Conservation (phyloP, 2,888 invertebrate species). For the Chelonus formosanus region DNA sequence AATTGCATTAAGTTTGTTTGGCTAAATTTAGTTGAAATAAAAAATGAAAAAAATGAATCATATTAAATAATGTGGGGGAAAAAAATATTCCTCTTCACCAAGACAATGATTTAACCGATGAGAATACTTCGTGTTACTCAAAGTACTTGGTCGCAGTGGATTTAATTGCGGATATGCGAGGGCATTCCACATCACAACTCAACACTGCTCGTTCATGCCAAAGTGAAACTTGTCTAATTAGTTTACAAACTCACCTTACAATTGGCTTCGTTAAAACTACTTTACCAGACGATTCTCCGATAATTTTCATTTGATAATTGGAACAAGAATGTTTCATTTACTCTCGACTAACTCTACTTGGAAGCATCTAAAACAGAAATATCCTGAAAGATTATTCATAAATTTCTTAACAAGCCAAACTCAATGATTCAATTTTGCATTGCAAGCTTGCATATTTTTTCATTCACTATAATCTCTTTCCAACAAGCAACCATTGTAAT, state of each 20-base stretch:
- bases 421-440: background rate
- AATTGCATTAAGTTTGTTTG: no score
- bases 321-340: constrained; percentile 10
- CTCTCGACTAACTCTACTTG: background rate
- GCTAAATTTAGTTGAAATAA: no score
- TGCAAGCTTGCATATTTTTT: no score
- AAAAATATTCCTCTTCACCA: no score
- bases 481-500: background rate
- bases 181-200: constrained; percentile 13
- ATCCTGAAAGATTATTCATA: background rate
- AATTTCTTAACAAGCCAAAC: no score
- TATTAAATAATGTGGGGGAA: no score
- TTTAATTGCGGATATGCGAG: constrained; percentile 25
- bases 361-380: background rate
- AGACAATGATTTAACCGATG: no score
- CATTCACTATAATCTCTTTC: no score
- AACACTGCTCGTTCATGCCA: constrained; percentile 6
- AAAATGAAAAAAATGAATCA: no score
- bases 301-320: constrained; percentile 18
- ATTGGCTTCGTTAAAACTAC: constrained; percentile 12
- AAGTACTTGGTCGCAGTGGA: constrained; percentile 13
- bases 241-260: constrained; percentile 17
- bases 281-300: background rate
- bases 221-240: constrained; percentile 24
- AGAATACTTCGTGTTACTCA: background rate